phyloP scores from a whole-genome alignment of 2,888 invertebrate species.

The Cephalotes varians region DNA sequence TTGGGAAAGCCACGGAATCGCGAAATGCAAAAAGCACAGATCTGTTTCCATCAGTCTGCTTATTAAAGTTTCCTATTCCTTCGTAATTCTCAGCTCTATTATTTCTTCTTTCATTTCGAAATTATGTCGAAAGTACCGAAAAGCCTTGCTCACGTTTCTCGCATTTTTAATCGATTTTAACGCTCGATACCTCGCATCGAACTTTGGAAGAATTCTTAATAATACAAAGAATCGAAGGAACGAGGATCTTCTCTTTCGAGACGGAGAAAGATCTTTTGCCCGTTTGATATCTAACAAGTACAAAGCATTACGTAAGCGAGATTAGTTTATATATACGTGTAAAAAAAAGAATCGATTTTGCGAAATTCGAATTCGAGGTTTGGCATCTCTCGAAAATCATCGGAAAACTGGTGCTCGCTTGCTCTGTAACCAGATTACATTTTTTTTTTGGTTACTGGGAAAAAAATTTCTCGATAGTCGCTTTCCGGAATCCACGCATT shows the following conservation, averaged over 20 bases:
- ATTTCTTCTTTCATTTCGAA: slow-evolving; percentile 22
- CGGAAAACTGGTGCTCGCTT: slow-evolving; percentile 52
- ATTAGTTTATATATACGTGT: slow-evolving; percentile 71
- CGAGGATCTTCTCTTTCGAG: slow-evolving; percentile 56
- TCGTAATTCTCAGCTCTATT: slow-evolving; percentile 54
- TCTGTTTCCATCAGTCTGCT: slow-evolving; percentile 65
- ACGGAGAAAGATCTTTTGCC: slow-evolving; percentile 57
- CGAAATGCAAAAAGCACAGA: slow-evolving; percentile 76
- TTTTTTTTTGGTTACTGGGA: slow-evolving; percentile 57
- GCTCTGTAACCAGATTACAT: slow-evolving; percentile 54
- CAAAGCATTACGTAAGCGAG: slow-evolving; percentile 76
- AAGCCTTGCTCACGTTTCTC: slow-evolving; percentile 13
- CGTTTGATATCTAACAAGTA: slow-evolving; percentile 75
- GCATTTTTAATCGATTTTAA: slow-evolving; percentile 9
- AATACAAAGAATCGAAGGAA: slow-evolving; percentile 65
- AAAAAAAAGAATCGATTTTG: slow-evolving; percentile 78
- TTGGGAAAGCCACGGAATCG: slow-evolving; percentile 62
- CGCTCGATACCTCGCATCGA: slow-evolving; percentile 12
- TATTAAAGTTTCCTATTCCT: slow-evolving; percentile 60
- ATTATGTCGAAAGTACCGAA: not conserved
- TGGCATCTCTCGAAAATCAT: slow-evolving; percentile 50
- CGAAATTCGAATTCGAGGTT: slow-evolving; percentile 72
- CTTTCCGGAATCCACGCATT: slow-evolving; percentile 67
- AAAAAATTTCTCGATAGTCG: slow-evolving; percentile 59
- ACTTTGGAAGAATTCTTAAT: slow-evolving; percentile 46